Evolutionary conservation across 2,888 invertebrate species (phyloP).

Genomic region (Nipponacmea schrenckii): DNA sequence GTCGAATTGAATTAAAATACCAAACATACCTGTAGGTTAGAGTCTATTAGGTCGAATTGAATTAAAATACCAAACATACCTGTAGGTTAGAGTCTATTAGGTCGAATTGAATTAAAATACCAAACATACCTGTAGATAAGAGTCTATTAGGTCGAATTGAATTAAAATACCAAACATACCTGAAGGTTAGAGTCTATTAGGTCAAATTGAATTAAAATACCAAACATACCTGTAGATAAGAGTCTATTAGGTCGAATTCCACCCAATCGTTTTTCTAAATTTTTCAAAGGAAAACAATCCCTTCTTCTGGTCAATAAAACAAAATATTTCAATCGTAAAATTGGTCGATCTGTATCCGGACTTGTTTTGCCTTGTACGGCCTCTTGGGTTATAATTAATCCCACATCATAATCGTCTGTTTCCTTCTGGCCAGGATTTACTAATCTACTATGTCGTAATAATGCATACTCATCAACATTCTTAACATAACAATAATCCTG

Average conservation of each 20-base stretch:
- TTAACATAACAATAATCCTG: slow-evolving; percentile 45
- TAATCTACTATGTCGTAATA: slow-evolving; percentile 74
- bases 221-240: slow-evolving; percentile 27
- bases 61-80: too few relatives aligned
- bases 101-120: too few relatives aligned
- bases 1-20: too few relatives aligned
- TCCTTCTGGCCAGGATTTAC: slow-evolving; percentile 70
- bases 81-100: too few relatives aligned
- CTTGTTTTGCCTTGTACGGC: slow-evolving; percentile 24
- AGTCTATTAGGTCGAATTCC: background rate
- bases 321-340: slow-evolving; percentile 73
- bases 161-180: too few relatives aligned
- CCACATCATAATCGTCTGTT: slow-evolving; percentile 77
- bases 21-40: too few relatives aligned
- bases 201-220: too few relatives aligned
- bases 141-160: too few relatives aligned
- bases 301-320: slow-evolving; percentile 73
- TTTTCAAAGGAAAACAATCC: slow-evolving; percentile 55
- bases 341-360: slow-evolving; percentile 40
- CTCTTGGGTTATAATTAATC: slow-evolving; percentile 75
- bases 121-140: too few relatives aligned
- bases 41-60: too few relatives aligned
- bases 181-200: too few relatives aligned
- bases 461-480: slow-evolving; percentile 73
- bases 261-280: slow-evolving; percentile 73